Evolutionary conservation across 2,888 invertebrate species (phyloP), one percentile per base, ranked within the genome.

Genomic region (Hesperia comma): DNA sequence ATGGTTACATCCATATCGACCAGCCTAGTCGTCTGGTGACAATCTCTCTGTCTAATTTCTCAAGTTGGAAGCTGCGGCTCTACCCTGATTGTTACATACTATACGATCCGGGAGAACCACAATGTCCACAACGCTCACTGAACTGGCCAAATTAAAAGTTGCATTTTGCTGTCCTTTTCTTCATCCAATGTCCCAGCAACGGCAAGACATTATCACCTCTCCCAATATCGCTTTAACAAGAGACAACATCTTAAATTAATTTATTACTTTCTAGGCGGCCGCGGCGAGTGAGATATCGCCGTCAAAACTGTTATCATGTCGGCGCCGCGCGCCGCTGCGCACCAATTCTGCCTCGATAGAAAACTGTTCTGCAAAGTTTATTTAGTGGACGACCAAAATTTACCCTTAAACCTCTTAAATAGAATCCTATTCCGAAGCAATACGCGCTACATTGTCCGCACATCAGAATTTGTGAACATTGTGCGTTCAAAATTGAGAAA

Each of bases 401-500:
- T 37, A 37, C 10, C 37, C 3, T 12, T 37, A 8, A 12, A 8
- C 12, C 37, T 10, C 8, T 37, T 12, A 12, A 26, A 43, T 26
- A 26, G 10, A 8, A n/a, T n/a, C 43, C 2, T 43, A 26, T 58
- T 41, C 43, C 26, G 26, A 5, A 3, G 49, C 5, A 14, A 33
- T 33, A 60, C 14, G 26, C 15, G 10, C 14, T 8, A 2, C 40
- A n/a, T 7, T 7, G 17, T 19, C 19, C n/a, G 54, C 21, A 54
- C 37, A 41, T 2, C 37, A 41, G 32, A 54, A 21, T 6, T 54
- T 54, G 43, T 49, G 7, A 5, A 53, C n/a, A 46, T 6, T 1
- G n/a, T 32, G 40, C 15, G 43, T 51, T 66, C 17, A 33, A 60
- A 60, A 46, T 46, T 66, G n/a, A 46, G 60, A 46, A 60, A 32